A percentile compares a stretch with the other conserved stretches of the same genome.
These are phyloP conservation scores for Subacronicta megacephala DNA, from an alignment of 2,888 invertebrate genomes.

Conservation along the genomic window DNA sequence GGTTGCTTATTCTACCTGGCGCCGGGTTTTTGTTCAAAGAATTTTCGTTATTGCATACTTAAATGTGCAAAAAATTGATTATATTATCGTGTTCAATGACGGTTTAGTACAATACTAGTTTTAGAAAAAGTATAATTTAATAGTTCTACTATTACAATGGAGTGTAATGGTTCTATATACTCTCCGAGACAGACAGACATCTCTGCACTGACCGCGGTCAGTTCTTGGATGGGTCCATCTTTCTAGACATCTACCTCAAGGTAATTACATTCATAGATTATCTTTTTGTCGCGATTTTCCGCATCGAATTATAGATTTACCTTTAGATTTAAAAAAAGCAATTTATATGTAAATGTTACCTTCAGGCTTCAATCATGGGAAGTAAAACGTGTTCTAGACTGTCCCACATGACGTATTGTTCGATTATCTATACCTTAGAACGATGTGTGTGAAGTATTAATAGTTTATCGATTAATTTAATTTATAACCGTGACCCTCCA, in stretches of 20 bases:
- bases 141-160: no score
- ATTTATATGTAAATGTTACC: slow-evolving; percentile 43
- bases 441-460: slow-evolving; percentile 31
- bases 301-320: slow-evolving; percentile 46
- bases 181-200: no score
- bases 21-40: slow-evolving; percentile 31
- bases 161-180: no score
- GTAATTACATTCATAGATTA: not conserved
- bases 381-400: slow-evolving; percentile 34
- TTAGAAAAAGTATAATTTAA: not conserved
- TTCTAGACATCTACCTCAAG: not conserved
- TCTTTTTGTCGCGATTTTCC: slow-evolving; percentile 25
- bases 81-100: slow-evolving; percentile 24
- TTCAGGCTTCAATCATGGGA: slow-evolving; percentile 31
- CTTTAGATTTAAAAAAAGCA: slow-evolving; percentile 38
- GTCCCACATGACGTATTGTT: slow-evolving; percentile 28
- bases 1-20: slow-evolving; percentile 45
- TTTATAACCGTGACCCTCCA: no score
- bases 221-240: not conserved
- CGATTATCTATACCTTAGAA: slow-evolving; percentile 24
- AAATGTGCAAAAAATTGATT: slow-evolving; percentile 20
- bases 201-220: not conserved
- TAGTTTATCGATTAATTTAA: slow-evolving; percentile 6
- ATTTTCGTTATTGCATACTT: slow-evolving; percentile 42
- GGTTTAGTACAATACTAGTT: not conserved